These are phyloP conservation scores for Pheosia gnoma DNA, from an alignment of 2,888 invertebrate genomes.

Conservation along the genomic window DNA sequence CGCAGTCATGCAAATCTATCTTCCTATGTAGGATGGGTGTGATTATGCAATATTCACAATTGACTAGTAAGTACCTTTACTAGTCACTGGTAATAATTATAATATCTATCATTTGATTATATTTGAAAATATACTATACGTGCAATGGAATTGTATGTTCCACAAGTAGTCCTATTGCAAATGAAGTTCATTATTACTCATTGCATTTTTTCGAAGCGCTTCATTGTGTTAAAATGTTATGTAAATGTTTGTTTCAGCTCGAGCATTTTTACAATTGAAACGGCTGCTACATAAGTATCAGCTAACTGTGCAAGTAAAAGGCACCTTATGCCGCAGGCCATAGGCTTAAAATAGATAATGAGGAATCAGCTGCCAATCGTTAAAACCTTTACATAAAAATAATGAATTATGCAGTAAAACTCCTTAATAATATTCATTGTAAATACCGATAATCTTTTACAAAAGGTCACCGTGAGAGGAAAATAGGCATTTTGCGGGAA, in stretches of 20 bases:
- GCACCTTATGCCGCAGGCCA: slow-evolving; percentile 8
- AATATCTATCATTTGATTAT: not conserved
- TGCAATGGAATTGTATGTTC: slow-evolving; percentile 19
- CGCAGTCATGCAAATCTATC: slow-evolving; percentile 52
- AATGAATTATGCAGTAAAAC: not conserved
- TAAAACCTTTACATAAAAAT: not conserved
- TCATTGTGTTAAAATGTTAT: slow-evolving; percentile 24
- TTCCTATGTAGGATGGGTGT: slow-evolving; percentile 39
- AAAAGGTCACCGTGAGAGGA: slow-evolving; percentile 35
- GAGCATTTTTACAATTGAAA: slow-evolving; percentile 1
- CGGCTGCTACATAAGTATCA: not conserved
- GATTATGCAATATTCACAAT: slow-evolving; percentile 28
- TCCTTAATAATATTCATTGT: slow-evolving; percentile 17
- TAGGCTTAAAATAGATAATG: slow-evolving; percentile 7
- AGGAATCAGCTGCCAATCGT: not conserved
- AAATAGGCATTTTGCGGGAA: slow-evolving; percentile 36
- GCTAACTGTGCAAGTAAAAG: not conserved
- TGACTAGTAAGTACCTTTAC: too few relatives aligned
- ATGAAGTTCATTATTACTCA: slow-evolving; percentile 18
- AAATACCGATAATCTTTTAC: slow-evolving; percentile 15
- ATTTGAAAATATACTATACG: not conserved
- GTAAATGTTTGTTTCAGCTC: slow-evolving; percentile 17
- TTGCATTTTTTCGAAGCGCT: slow-evolving; percentile 17
- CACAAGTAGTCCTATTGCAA: slow-evolving; percentile 16
- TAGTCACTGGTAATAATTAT: too few relatives aligned